Percentiles rank a stretch among this genome's conserved stretches.
Conservation (phyloP, 2,888 invertebrate genomes). For the Xanthorhoe spadicearia region DNA sequence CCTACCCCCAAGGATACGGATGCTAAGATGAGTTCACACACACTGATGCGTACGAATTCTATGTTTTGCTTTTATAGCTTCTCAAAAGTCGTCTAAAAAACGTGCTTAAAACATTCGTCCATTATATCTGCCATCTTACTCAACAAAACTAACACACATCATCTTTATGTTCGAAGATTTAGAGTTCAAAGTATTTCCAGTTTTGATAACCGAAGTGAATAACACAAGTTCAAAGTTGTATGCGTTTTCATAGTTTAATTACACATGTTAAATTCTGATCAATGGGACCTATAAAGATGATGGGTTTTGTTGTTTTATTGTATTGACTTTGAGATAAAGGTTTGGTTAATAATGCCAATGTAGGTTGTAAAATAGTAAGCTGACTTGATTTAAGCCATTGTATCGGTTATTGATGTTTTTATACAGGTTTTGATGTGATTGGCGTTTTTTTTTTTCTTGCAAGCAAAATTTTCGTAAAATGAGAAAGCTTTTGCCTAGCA, state of each 20-base stretch:
- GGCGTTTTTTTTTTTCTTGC: no score
- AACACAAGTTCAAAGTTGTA: constrained; percentile 59
- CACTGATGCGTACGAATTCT: constrained; percentile 63
- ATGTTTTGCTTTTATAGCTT: constrained; percentile 75
- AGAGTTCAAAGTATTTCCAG: constrained; percentile 39
- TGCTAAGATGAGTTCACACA: constrained; percentile 61
- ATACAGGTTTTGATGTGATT: no score
- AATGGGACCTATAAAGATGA: constrained; percentile 35
- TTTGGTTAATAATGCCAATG: constrained; percentile 19
- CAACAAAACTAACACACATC: constrained; percentile 4
- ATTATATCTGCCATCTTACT: constrained; percentile 46
- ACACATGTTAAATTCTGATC: constrained; percentile 38
- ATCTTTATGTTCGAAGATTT: constrained; percentile 30
- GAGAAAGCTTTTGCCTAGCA: not conserved
- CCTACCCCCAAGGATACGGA: constrained; percentile 52
- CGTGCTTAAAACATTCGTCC: constrained; percentile 62
- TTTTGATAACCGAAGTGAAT: constrained; percentile 25
- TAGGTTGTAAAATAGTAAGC: not conserved
- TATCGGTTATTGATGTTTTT: no score
- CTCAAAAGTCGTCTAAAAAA: constrained; percentile 74
- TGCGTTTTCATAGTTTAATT: constrained; percentile 41
- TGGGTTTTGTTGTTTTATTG: constrained; percentile 34
- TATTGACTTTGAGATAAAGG: constrained; percentile 35
- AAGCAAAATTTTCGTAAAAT: no score
- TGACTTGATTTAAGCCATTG: no score